These are phyloP conservation scores for Meteorus sp. DNA, from an alignment of 1,140 invertebrate genomes.

Conservation along the genomic window DNA sequence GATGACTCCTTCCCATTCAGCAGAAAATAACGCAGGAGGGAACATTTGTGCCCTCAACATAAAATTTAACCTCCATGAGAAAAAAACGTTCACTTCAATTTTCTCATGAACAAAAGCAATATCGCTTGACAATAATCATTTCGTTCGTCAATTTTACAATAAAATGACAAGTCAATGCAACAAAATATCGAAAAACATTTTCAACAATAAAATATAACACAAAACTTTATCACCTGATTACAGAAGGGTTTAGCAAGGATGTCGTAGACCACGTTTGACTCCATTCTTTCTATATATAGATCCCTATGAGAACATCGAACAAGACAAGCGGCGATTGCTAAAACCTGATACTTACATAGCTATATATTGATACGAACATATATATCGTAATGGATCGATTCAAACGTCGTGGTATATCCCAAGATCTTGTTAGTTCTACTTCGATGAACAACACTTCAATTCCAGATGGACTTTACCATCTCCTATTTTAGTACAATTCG, in stretches of 20 bases:
- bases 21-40: no score
- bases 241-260: not conserved
- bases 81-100: no score
- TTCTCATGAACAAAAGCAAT: no score
- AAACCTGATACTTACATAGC: not conserved
- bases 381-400: not conserved
- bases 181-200: not conserved
- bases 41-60: no score
- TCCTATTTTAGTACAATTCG: not conserved
- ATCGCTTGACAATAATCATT: no score
- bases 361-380: not conserved
- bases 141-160: no score
- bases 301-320: slow-evolving; percentile 10
- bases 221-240: slow-evolving; percentile 7
- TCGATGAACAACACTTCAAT: not conserved
- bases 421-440: not conserved
- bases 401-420: slow-evolving; percentile 15
- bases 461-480: not conserved
- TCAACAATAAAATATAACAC: not conserved
- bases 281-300: not conserved
- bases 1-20: no score
- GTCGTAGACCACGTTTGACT: not conserved
- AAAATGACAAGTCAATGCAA: not conserved
- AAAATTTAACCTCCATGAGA: no score
- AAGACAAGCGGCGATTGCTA: not conserved